These are phyloP conservation scores for western clawed frog (Xenopus tropicalis) DNA, from an alignment of 2,113 vertebrate genomes.

Conservation along the genomic window UCB_Xtro_10.0 CM004443.2:38514001-38514500, in stretches of 20 bases:
- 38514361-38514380: slow-evolving; percentile 93
- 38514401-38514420: slow-evolving; percentile 82
- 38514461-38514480: neutral
- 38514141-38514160: too few relatives aligned
- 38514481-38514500: too few relatives aligned
- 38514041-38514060: too few relatives aligned
- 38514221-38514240: slow-evolving; percentile 50
- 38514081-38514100: too few relatives aligned
- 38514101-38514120: too few relatives aligned
- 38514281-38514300: slow-evolving; percentile 95
- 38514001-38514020: too few relatives aligned
- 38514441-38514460: slow-evolving; percentile 38
- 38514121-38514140: too few relatives aligned
- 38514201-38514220: neutral
- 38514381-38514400: slow-evolving; percentile 86
- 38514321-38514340: slow-evolving; percentile 91
- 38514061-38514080: too few relatives aligned
- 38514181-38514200: neutral
- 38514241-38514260: slow-evolving; percentile 94
- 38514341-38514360: slow-evolving; percentile 83
- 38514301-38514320: slow-evolving; percentile 95
- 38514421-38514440: slow-evolving; percentile 82
- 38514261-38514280: slow-evolving; percentile 88
- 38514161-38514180: too few relatives aligned
- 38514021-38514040: too few relatives aligned